Evolutionary conservation across 2,888 invertebrate species (phyloP).

Genomic region (Eupithecia abbreviata): DNA sequence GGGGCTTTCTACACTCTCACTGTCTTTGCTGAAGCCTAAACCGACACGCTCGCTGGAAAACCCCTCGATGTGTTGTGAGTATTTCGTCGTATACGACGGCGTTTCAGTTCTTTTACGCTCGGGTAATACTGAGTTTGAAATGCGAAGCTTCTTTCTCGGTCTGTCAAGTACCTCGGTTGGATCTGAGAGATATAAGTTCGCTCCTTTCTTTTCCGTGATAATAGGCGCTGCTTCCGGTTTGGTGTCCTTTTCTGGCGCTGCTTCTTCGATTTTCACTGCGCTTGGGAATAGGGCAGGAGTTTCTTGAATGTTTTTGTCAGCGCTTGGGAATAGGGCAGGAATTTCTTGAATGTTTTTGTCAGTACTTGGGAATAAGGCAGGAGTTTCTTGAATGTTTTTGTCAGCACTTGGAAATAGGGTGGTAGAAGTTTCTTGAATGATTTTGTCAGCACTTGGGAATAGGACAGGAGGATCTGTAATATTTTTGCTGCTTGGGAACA

Average conservation of each 20-base stretch:
- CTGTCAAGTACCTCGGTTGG: conserved; percentile 58
- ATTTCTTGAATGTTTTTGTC: conserved; percentile 53
- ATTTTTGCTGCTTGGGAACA: conserved; percentile 62
- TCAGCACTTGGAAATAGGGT: conserved; percentile 61
- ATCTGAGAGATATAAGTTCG: conserved; percentile 69
- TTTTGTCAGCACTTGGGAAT: conserved; percentile 54
- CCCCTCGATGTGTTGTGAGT: conserved; percentile 75
- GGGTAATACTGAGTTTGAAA: conserved; percentile 74
- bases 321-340: conserved; percentile 54
- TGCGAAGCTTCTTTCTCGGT: conserved; percentile 72
- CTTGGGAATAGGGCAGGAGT: conserved; percentile 55
- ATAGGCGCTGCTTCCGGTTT: conserved; percentile 47
- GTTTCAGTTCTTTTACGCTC: conserved; percentile 63
- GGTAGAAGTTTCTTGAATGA: conserved; percentile 49
- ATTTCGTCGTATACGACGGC: conserved; percentile 75
- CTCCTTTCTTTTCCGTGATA: conserved; percentile 63
- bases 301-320: conserved; percentile 50
- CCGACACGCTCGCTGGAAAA: conserved; percentile 77
- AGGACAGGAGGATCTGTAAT: conserved; percentile 54
- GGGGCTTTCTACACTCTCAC: conserved; percentile 54
- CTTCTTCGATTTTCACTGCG: conserved; percentile 51
- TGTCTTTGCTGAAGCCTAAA: conserved; percentile 73
- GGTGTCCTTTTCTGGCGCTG: conserved; percentile 49
- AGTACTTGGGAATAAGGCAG: conserved; percentile 59
- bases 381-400: conserved; percentile 53